These are phyloP conservation scores for Noctua janthe DNA, from an alignment of 2,888 invertebrate species.

Conservation along the genomic window DNA sequence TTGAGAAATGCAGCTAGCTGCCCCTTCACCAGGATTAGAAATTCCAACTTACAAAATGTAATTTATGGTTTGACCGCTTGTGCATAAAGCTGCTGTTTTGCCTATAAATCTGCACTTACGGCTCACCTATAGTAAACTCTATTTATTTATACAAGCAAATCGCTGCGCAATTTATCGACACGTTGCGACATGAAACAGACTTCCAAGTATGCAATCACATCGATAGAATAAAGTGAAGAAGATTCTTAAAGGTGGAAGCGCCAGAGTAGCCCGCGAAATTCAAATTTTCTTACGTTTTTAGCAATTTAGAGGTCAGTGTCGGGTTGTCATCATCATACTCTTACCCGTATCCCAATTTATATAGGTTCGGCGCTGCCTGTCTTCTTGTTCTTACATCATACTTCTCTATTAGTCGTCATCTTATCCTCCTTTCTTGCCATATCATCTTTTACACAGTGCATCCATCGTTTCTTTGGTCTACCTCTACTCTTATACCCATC, in stretches of 20 bases:
- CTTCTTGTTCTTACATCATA: not conserved
- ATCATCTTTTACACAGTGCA: not conserved
- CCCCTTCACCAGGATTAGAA: slow-evolving; percentile 7
- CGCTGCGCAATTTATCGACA: slow-evolving; percentile 44
- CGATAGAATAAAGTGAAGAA: slow-evolving; percentile 12
- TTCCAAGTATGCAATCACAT: slow-evolving; percentile 20
- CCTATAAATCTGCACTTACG: slow-evolving; percentile 30
- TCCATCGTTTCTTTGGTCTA: not conserved
- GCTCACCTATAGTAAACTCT: slow-evolving; percentile 25
- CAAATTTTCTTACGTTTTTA: not conserved
- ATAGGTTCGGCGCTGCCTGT: not conserved
- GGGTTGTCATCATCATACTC: not conserved
- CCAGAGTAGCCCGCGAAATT: not conserved
- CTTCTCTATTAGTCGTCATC: no score
- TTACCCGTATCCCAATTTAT: not conserved
- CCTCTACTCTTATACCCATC: no score
- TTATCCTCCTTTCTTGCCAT: no score
- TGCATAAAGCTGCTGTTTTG: slow-evolving; percentile 23
- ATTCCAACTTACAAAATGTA: slow-evolving; percentile 11
- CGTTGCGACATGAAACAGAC: slow-evolving; percentile 11
- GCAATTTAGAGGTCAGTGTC: no score
- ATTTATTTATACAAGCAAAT: slow-evolving; percentile 34
- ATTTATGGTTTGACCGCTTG: slow-evolving; percentile 30
- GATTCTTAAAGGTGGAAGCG: not conserved
- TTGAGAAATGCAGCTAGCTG: not conserved